These are phyloP conservation scores for Steatocranus sp. DNA, from an alignment of 2,797 vertebrate genomes.

Conservation along the genomic window DNA sequence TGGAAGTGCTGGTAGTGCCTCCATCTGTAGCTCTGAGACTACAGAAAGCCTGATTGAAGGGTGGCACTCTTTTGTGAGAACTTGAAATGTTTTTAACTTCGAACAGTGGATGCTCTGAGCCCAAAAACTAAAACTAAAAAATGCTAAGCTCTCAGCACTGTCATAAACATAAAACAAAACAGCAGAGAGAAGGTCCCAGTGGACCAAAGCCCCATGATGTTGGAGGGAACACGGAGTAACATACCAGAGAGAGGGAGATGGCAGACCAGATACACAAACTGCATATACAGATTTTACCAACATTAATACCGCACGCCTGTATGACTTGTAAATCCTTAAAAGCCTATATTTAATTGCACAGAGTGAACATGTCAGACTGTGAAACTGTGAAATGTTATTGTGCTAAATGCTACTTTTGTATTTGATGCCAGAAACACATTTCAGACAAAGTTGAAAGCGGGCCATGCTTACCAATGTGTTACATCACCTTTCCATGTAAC, in stretches of 20 bases:
- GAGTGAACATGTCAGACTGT: background rate
- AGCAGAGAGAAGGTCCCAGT: constrained; percentile 5
- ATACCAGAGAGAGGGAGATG: background rate
- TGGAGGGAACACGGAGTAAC: constrained; percentile 18
- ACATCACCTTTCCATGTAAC: background rate
- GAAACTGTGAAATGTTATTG: background rate
- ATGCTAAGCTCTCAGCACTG: constrained; percentile 29
- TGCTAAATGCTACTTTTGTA: background rate
- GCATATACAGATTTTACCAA: background rate
- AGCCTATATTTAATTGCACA: background rate
- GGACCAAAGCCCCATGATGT: constrained; percentile 12
- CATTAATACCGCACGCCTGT: background rate
- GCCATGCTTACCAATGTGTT: background rate
- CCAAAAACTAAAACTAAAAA: fast-evolving
- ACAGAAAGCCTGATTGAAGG: constrained; percentile 37
- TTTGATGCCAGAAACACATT: background rate
- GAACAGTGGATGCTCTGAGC: constrained; percentile 15
- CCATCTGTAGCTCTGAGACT: constrained; percentile 62
- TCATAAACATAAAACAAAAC: constrained; percentile 42
- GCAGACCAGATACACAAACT: background rate
- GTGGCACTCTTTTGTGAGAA: constrained; percentile 34
- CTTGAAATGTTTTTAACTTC: constrained; percentile 48
- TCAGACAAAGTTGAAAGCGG: background rate
- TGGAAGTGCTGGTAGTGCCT: constrained; percentile 40
- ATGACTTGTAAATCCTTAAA: background rate